Evolutionary conservation across 2,113 vertebrate species (phyloP), one percentile per base, ranked within the genome.

Genomic region (Phainopepla nitens): DNA sequence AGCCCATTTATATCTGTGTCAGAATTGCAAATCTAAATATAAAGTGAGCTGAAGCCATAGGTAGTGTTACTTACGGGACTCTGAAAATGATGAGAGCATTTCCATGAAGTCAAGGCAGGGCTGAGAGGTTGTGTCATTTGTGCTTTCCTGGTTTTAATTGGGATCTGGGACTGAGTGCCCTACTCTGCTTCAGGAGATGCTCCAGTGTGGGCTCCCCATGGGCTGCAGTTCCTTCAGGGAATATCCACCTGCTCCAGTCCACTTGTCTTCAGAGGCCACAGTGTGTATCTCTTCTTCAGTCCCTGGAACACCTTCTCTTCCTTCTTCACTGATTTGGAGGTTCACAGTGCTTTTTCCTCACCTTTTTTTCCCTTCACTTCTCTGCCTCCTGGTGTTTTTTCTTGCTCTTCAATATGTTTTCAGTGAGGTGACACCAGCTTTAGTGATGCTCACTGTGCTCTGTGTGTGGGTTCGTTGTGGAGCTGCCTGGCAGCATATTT

Each of bases 91-190:
- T 33, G 27, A 53, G 27, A 73, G 6, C 27, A 13, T 54, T 28
- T 50, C 27, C 41, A 1, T 39, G n/a, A 69, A 49, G n/a, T 49
- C 1, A 0, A 47, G 60, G 24, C 18, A 33, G 7, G 41, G 10
- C 41, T 73, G 11, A 47, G 27, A 72, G 9, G 6, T 42, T 42
- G 18, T 73, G 22, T 51, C 27, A 35, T 68, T 83, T 77, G 16
- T 69, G 36, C 23, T 72, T 77, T 77, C 44, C 13, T 89, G 35
- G 2, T 42, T 66, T 64, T 19, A 42, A 6, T 4, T 87, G 53
- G 6, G 5, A 4, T 80, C 44, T 72, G 7, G 15, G 65, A 6
- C 10, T 6, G 45, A 39, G 27, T 15, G 19, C 21, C 19, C 54
- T 35, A 15, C 19, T 62, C 6, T 58, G 22, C 44, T 42, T 31